phyloP scores from a whole-genome alignment of 2,888 invertebrate species.

The Spodoptera picta region DNA sequence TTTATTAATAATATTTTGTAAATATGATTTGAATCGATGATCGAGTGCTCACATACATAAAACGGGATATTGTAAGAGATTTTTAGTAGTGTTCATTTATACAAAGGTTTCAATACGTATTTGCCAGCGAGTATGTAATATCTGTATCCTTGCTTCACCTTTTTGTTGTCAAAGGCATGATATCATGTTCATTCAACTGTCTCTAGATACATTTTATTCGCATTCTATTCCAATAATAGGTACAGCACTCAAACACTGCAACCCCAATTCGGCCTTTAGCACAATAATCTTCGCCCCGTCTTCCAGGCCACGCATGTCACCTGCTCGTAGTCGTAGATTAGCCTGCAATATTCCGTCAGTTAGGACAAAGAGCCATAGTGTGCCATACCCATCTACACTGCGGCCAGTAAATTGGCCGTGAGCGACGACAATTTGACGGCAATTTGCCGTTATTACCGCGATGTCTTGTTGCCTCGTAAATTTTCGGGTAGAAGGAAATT shows the following conservation, averaged over 20 bases:
- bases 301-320: not conserved
- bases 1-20: slow-evolving; percentile 4
- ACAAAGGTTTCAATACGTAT: too few relatives aligned
- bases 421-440: slow-evolving; percentile 69
- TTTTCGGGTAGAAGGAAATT: slow-evolving; percentile 38
- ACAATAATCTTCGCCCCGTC: not conserved
- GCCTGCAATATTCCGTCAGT: not conserved
- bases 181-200: too few relatives aligned
- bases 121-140: too few relatives aligned
- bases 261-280: not conserved
- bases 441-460: slow-evolving; percentile 70
- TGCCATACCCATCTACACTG: slow-evolving; percentile 29
- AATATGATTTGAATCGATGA: too few relatives aligned
- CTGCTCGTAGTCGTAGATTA: slow-evolving; percentile 19
- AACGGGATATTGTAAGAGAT: too few relatives aligned
- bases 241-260: not conserved
- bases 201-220: too few relatives aligned
- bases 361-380: slow-evolving; percentile 30
- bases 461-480: slow-evolving; percentile 67
- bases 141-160: too few relatives aligned
- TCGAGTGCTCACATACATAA: too few relatives aligned
- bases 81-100: too few relatives aligned
- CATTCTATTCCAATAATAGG: too few relatives aligned
- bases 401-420: slow-evolving; percentile 60
- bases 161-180: too few relatives aligned